Evolutionary conservation across 1,140 invertebrate genomes (phyloP).

Genomic region (Leptinotarsa defecta): DNA sequence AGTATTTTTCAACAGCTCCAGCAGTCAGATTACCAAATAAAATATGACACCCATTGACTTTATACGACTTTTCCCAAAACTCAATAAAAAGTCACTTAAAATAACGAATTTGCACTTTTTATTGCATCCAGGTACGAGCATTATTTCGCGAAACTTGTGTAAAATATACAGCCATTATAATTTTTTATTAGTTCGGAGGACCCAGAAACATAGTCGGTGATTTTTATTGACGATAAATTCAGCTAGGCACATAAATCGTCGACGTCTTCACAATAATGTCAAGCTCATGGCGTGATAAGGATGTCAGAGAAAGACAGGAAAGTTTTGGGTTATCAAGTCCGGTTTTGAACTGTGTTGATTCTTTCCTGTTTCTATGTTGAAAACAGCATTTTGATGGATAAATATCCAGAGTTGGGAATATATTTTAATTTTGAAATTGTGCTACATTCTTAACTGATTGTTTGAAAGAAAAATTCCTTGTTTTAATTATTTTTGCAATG

Average conservation of each 20-base stretch:
- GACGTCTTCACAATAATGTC: neutral
- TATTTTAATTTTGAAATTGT: too few relatives aligned
- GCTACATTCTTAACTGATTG: too few relatives aligned
- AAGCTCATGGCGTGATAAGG: too few relatives aligned
- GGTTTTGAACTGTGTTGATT: too few relatives aligned
- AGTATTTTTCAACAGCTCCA: neutral
- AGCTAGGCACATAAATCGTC: neutral
- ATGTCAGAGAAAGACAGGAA: too few relatives aligned
- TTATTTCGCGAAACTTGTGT: slow-evolving; percentile 1
- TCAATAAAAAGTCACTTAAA: slow-evolving; percentile 3
- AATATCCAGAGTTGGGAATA: too few relatives aligned
- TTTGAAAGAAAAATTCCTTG: too few relatives aligned
- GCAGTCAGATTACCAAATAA: neutral
- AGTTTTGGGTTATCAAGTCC: too few relatives aligned
- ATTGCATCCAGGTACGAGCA: neutral
- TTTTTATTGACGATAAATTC: neutral
- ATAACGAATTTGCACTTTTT: slow-evolving; percentile 1
- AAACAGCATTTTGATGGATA: too few relatives aligned
- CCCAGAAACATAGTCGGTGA: neutral
- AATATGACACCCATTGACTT: neutral
- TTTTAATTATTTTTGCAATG: too few relatives aligned
- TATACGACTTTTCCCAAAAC: slow-evolving; percentile 1
- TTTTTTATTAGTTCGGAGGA: slow-evolving; percentile 2
- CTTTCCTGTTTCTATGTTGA: too few relatives aligned
- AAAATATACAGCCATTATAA: neutral